Conservation (phyloP, 1,140 invertebrate genomes). For the Drosophila saltans region DNA sequence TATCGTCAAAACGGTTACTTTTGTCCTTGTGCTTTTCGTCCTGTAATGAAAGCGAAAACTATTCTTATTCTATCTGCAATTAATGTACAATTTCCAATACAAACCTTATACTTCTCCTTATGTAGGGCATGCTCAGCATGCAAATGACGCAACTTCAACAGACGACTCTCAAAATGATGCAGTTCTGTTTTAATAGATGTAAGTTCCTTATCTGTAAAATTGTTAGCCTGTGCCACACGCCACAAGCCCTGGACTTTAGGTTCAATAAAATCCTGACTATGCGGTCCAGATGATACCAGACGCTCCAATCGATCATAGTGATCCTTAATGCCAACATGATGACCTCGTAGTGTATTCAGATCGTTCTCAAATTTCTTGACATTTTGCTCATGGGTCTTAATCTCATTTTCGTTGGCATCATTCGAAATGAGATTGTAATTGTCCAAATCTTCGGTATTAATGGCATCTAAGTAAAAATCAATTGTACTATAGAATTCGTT, state of each 20-base stretch:
- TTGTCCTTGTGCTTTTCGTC: slow-evolving; percentile 86
- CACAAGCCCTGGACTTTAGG: slow-evolving; percentile 94
- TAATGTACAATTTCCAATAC: neutral
- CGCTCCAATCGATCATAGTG: slow-evolving; percentile 91
- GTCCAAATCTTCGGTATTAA: slow-evolving; percentile 88
- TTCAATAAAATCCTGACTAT: slow-evolving; percentile 93
- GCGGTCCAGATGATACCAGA: slow-evolving; percentile 87
- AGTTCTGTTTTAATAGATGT: slow-evolving; percentile 93
- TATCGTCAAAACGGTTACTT: slow-evolving; percentile 85
- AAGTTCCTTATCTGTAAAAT: slow-evolving; percentile 92
- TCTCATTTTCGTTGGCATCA: slow-evolving; percentile 78
- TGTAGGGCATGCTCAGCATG: slow-evolving; percentile 90
- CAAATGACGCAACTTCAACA: slow-evolving; percentile 92
- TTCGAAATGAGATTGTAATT: slow-evolving; percentile 85
- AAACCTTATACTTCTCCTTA: slow-evolving; percentile 86
- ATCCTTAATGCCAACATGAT: slow-evolving; percentile 90
- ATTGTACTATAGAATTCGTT: neutral
- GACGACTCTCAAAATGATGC: slow-evolving; percentile 92
- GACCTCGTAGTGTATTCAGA: slow-evolving; percentile 89
- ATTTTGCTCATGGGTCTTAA: slow-evolving; percentile 72
- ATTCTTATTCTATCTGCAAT: neutral
- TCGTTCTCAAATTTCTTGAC: slow-evolving; percentile 85
- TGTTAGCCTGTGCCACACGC: slow-evolving; percentile 90
- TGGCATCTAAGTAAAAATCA: slow-evolving; percentile 82
- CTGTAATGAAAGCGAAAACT: slow-evolving; percentile 70